A percentile compares a stretch with the other conserved stretches of the same genome.
Conservation (phyloP, 2,888 invertebrate species). For the Idaea dimidiata region DNA sequence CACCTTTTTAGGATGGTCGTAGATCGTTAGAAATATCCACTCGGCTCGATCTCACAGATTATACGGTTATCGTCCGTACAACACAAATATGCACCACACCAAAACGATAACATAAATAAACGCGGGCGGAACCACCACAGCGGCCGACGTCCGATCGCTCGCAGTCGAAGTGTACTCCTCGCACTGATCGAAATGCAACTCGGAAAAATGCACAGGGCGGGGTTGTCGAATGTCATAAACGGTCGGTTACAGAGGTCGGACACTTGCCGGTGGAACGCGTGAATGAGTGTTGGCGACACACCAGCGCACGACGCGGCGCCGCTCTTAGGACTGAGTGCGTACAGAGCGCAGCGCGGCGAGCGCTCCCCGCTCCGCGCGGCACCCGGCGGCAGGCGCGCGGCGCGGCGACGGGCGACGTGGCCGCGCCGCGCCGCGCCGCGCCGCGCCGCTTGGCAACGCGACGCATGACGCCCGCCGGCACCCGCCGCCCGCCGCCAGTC, state of each 20-base stretch:
- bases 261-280: constrained; percentile 57
- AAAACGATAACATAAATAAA: constrained; percentile 80
- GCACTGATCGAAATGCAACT: constrained; percentile 71
- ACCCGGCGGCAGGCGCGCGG: constrained; percentile 46
- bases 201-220: constrained; percentile 77
- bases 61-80: constrained; percentile 78
- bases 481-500: constrained; percentile 33
- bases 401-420: constrained; percentile 35
- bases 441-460: constrained; percentile 34
- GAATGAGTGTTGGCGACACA: constrained; percentile 41
- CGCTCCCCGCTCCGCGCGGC: constrained; percentile 47
- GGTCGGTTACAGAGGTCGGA: constrained; percentile 74
- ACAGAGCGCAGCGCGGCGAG: constrained; percentile 42
- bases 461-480: constrained; percentile 20
- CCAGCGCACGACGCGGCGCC: constrained; percentile 59
- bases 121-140: constrained; percentile 63
- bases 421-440: constrained; percentile 25
- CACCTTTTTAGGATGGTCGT: constrained; percentile 66
- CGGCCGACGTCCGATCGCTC: constrained; percentile 47
- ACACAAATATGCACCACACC: constrained; percentile 80
- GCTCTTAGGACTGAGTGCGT: constrained; percentile 53
- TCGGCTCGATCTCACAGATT: constrained; percentile 74
- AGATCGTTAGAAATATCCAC: constrained; percentile 75
- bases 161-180: constrained; percentile 62
- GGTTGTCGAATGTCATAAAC: constrained; percentile 78